Evolutionary conservation across 2,797 vertebrate genomes (phyloP), one percentile per base, ranked within the genome.

Genomic region (Nothura maculosa): DNA sequence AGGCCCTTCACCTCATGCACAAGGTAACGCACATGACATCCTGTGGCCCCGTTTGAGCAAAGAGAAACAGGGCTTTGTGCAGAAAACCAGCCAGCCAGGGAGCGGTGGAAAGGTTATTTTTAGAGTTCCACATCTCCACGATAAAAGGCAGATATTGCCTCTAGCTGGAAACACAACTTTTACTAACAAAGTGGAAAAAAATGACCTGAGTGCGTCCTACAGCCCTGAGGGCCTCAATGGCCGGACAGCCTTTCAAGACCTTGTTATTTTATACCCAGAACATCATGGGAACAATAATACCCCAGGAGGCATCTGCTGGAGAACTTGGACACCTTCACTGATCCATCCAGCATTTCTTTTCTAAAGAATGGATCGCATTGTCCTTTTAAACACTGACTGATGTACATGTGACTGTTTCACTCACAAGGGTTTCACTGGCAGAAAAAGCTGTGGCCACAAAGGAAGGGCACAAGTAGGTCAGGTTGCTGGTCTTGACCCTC

Each of bases 91-190:
- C 2, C 83, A 92, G 70, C 55, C 81, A 74, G 77, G 48, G 54
- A 85, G 67, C 0, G 72, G 61, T 27, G 54, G 61, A 64, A 64
- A 87, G 61, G 64, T 55, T 96, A 89, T 89, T 94, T 96, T 94
- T 85, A 85, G 87, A 79, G 61, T 42, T 43, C 32, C 34, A 60
- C 19, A 92, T 90, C 79, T 92, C 87, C 84, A 83, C 70, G 36
- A 81, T n/a, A 87, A 93, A 95, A 54, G 85, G 79, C 79, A 89
- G 89, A 61, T 42, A 67, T 81, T 76, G 90, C 79, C 75, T 92
- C 85, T 6, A 47, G 79, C 79, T 63, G 30, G 55, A 93, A 64
- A 47, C 25, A 72, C 70, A 73, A 68, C n/a, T 62, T 76, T 50
- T 95, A 87, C 62, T 68, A 85, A 60, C 48, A 61, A 21, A n/a